Evolutionary conservation across 1,140 invertebrate genomes (phyloP), one percentile per base, ranked within the genome.

Genomic region (Diploscapter pachys): DNA sequence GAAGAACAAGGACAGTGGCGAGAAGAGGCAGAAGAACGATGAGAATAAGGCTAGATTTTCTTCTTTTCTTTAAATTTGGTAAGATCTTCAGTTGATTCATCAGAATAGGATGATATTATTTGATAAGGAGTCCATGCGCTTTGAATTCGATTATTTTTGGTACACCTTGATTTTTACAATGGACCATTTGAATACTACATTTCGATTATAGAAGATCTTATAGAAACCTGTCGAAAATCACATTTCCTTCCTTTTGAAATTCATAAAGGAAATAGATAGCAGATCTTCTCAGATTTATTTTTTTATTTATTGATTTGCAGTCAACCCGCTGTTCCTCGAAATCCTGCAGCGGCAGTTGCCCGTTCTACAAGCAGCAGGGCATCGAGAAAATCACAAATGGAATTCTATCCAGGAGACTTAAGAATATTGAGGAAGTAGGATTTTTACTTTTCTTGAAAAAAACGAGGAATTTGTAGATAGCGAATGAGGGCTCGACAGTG

Each of bases 21-120:
- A 90, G 90, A 84, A 91, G 92, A 31, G 90, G 97, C 5, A 89
- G 91, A 80, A 85, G 96, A 5, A 90, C 91, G 49, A 55, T 50
- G 55, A 63, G 49, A 68, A 68, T 62, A 61, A 68, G 63, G 53
- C 53, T 53, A 48, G 51, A 53, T 11, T 9, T 59, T 59, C 9
- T 59, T 59, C 57, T 11, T 59, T 59, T 59, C 13, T 11, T 59
- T 11, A 11, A 59, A 59, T 9, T 31, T 31, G 31, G 31, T 31
- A 31, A 59, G 9, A 59, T 59, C 13, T 59, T 59, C 57, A 59
- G 57, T 9, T 59, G 8, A 9, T 6, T 31, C 9, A 13, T 65
- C 13, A 9, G 13, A 8, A 9, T 8, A 65, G 63, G 63, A 65
- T 31, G 6, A 13, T 9, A 31, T 65, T 65, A 31, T 65, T 8